A percentile compares a stretch with the other conserved stretches of the same genome.
These are phyloP conservation scores for Apostichopus japonicus DNA, from an alignment of 35 echinoderm and acorn worm species.

Conservation along the genomic window DNA sequence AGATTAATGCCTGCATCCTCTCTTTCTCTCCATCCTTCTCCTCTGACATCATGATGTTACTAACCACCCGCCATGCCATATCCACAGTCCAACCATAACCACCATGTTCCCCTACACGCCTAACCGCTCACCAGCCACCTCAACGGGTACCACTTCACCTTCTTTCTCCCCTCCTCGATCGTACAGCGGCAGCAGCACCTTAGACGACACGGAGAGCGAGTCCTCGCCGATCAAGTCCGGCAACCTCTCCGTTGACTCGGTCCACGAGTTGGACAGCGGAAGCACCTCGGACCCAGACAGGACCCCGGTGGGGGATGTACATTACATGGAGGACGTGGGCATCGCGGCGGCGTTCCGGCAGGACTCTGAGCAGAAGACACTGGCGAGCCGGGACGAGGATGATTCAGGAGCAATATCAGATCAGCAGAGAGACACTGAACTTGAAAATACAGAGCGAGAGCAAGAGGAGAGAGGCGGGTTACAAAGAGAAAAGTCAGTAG, in stretches of 20 bases:
- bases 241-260: constrained; percentile 60
- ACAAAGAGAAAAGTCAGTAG: neutral
- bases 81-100: constrained; percentile 71
- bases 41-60: neutral
- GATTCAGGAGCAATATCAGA: neutral
- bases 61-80: constrained; percentile 21
- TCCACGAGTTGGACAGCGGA: constrained; percentile 15
- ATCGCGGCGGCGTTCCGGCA: neutral
- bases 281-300: constrained; percentile 17
- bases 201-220: constrained; percentile 84
- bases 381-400: constrained; percentile 25
- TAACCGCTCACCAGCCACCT: constrained; percentile 50
- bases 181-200: constrained; percentile 90
- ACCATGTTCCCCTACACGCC: constrained; percentile 86
- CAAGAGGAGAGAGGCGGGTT: neutral
- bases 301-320: constrained; percentile 10
- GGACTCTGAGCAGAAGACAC: neutral
- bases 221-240: constrained; percentile 73
- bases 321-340: neutral
- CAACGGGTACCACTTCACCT: constrained; percentile 78
- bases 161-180: constrained; percentile 89
- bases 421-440: neutral
- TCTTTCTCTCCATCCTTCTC: constrained; percentile 5
- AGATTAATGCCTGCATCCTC: constrained; percentile 3
- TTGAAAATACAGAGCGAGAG: neutral